These are phyloP conservation scores for Parotocinclus haroldoi DNA, from an alignment of 2,797 vertebrate species.

Conservation along the genomic window DNA sequence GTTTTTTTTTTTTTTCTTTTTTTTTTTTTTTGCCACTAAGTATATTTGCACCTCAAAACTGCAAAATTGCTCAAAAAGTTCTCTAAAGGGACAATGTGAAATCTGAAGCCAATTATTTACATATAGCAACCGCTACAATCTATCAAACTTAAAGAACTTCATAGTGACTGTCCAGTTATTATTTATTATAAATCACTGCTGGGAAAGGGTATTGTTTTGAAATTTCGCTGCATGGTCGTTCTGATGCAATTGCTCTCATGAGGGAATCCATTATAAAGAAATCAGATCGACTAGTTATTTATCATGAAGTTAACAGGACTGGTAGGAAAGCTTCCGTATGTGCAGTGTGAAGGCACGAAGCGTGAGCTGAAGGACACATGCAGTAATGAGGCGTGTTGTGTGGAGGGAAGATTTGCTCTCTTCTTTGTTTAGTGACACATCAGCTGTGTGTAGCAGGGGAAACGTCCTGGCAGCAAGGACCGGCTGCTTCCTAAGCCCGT, in stretches of 20 bases:
- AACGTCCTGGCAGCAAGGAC: constrained; percentile 52
- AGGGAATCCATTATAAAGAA: constrained; percentile 26
- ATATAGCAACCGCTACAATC: no score
- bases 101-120: no score
- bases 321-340: constrained; percentile 2
- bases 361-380: constrained; percentile 1
- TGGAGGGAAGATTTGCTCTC: constrained; percentile 22
- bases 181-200: constrained; percentile 23
- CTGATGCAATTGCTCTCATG: constrained; percentile 21
- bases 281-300: constrained; percentile 5
- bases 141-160: no score
- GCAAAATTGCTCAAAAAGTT: no score
- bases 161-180: constrained; percentile 19
- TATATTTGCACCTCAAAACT: no score
- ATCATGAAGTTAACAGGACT: constrained; percentile 4
- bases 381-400: constrained; percentile 21
- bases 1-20: no score
- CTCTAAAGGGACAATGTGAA: no score
- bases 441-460: constrained; percentile 43
- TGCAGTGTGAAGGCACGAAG: constrained; percentile 19
- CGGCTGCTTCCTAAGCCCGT: constrained; percentile 63
- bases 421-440: constrained; percentile 38
- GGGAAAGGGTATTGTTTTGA: constrained; percentile 13
- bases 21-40: no score
- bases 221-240: constrained; percentile 11